Evolutionary conservation across 2,113 vertebrate species (phyloP).

Genomic region (Callaeas wilsoni): DNA sequence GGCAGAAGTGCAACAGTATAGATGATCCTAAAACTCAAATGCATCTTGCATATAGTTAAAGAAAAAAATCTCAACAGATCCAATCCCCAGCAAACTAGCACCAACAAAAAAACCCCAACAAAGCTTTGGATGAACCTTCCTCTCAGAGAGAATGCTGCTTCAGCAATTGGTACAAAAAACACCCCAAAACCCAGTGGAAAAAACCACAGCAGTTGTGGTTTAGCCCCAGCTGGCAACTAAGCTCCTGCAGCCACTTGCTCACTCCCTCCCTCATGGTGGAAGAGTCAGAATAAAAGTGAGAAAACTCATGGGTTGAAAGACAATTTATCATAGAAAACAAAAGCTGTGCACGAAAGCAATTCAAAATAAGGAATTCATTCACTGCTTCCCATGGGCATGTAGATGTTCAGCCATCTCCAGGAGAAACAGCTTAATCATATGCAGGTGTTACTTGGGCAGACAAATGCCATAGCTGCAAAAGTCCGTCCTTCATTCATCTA

Average conservation of each 20-base stretch:
- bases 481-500: not conserved
- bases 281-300: not conserved
- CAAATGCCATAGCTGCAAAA: not conserved
- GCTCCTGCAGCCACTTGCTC: not conserved
- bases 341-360: not conserved
- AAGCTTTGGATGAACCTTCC: not conserved
- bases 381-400: not conserved
- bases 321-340: not conserved
- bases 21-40: not conserved
- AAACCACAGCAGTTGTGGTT: fast-evolving
- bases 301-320: not conserved
- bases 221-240: not conserved
- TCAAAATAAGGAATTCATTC: not conserved
- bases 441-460: not conserved
- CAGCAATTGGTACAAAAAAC: not conserved
- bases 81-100: not conserved
- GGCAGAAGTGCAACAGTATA: not conserved
- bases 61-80: not conserved
- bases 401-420: not conserved
- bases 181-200: not conserved
- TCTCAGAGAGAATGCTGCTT: not conserved
- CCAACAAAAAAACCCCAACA: not conserved
- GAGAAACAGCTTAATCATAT: not conserved
- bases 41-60: not conserved
- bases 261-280: not conserved